Evolutionary conservation across 2,888 invertebrate genomes (phyloP).

Genomic region (Malthinus seriepunctatus): DNA sequence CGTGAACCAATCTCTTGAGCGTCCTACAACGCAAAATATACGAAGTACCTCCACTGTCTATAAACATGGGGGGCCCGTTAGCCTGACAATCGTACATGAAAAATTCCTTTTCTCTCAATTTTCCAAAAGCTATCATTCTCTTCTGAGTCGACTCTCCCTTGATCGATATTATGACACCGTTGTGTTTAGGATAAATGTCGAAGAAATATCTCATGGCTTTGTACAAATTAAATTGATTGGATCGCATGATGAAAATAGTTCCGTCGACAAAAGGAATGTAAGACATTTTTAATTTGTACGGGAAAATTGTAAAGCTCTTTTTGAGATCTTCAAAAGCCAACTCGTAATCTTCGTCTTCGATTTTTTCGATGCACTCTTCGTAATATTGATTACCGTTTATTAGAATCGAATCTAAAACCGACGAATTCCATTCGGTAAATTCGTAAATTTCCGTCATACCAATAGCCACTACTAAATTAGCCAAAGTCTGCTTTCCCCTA

Average conservation of each 20-base stretch:
- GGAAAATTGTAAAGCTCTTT: conserved; percentile 59
- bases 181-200: conserved; percentile 53
- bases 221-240: conserved; percentile 65
- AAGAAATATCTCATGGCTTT: conserved; percentile 66
- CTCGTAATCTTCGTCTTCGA: conserved; percentile 61
- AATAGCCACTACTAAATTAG: conserved; percentile 42
- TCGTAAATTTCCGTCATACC: conserved; percentile 64
- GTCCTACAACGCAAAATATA: conserved; percentile 62
- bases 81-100: conserved; percentile 72
- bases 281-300: conserved; percentile 61
- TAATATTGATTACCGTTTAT: conserved; percentile 63
- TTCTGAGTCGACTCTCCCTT: conserved; percentile 54
- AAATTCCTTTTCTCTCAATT: conserved; percentile 57
- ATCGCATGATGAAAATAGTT: conserved; percentile 62
- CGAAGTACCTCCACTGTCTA: conserved; percentile 57
- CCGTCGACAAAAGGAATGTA: conserved; percentile 64
- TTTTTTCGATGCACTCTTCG: conserved; percentile 55
- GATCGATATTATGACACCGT: conserved; percentile 61
- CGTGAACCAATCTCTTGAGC: conserved; percentile 64
- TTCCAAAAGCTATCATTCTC: conserved; percentile 49
- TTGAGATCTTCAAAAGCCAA: conserved; percentile 62
- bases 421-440: conserved; percentile 65
- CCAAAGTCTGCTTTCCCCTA: conserved; percentile 65
- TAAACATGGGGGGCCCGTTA: conserved; percentile 64
- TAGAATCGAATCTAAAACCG: conserved; percentile 66